Evolutionary conservation across 2,888 invertebrate genomes (phyloP).

Genomic region (Chloroclysta siterata): DNA sequence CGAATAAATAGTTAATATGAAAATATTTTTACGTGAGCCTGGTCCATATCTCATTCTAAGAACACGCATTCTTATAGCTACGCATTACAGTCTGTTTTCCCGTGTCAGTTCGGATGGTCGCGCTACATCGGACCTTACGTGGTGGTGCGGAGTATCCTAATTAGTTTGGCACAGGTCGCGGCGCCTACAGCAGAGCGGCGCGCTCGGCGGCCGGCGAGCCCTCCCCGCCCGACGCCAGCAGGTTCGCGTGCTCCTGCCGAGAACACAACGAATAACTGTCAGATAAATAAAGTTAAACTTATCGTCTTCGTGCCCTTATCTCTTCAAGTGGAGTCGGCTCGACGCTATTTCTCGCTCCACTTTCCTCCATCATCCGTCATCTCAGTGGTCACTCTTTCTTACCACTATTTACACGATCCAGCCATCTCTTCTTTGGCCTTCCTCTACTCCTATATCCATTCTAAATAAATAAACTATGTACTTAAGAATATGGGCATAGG

Average conservation of each 20-base stretch:
- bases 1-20: conserved; percentile 25
- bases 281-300: too few species aligned
- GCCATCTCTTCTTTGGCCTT: too few species aligned
- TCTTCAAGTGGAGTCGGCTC: too few species aligned
- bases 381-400: too few species aligned
- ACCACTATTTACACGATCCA: too few species aligned
- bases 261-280: neutral
- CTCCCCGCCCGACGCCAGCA: too few species aligned
- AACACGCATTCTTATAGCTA: conserved; percentile 10
- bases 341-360: too few species aligned
- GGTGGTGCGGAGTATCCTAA: conserved; percentile 8
- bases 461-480: too few species aligned
- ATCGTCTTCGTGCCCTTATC: too few species aligned
- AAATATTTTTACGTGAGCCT: conserved; percentile 28
- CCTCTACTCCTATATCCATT: too few species aligned
- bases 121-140: conserved; percentile 3
- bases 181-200: conserved; percentile 62
- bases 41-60: conserved; percentile 20
- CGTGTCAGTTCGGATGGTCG: conserved; percentile 3
- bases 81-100: conserved; percentile 16
- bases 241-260: conserved; percentile 58
- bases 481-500: too few species aligned
- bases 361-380: too few species aligned
- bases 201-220: conserved; percentile 60
- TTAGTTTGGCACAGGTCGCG: conserved; percentile 25